Base-by-base conservation (phyloP, 92 coral and sea anemone species). In the Porites evermanni region DNA sequence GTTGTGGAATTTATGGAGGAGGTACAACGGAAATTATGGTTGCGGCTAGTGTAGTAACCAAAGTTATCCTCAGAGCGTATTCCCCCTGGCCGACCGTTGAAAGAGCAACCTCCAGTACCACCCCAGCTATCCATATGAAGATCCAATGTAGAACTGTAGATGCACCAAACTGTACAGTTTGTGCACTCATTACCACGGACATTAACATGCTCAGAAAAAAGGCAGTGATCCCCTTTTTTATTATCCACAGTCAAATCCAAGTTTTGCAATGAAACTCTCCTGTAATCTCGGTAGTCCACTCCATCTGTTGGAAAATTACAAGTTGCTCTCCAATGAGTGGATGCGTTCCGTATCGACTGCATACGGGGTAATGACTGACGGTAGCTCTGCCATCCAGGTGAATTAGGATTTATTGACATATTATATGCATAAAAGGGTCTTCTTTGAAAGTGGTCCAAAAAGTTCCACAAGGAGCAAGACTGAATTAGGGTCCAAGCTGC, bases 321-420 rank as follows among this genome's bases (percentile, higher is more conserved):
- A 11, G 93, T 89, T 17, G 83, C 83, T 38, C 93, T 80, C 90
- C 93, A 89, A 75, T 85, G 90, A 51, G 93, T 85, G 21, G 93
- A 89, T 8, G 53, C 78, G 32, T 52, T 11, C 53, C 86, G 23
- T 64, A 89, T 18, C 51, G 89, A 74, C 87, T 78, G 38, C 93
- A 89, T 89, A 13, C 87, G 86, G 83, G 72, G 64, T 66, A 53
- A 56, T 18, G 90, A 71, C 60, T 79, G 82, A 8, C 93, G 86
- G 78, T 85, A 89, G 32, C 18, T 64, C 24, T 56, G 18, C 71
- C 75, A 89, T 64, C 71, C 67, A 26, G 83, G 89, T 2, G 53
- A 70, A 68, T 78, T 69, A 79, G 85, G 74, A 87, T 72, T 79
- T 59, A 74, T 21, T 67, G 86, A 79, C 26, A 77, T 7, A 54